These are phyloP conservation scores for Campylomormyrus numenius DNA, from an alignment of 2,113 vertebrate genomes.

Conservation along the genomic window DNA sequence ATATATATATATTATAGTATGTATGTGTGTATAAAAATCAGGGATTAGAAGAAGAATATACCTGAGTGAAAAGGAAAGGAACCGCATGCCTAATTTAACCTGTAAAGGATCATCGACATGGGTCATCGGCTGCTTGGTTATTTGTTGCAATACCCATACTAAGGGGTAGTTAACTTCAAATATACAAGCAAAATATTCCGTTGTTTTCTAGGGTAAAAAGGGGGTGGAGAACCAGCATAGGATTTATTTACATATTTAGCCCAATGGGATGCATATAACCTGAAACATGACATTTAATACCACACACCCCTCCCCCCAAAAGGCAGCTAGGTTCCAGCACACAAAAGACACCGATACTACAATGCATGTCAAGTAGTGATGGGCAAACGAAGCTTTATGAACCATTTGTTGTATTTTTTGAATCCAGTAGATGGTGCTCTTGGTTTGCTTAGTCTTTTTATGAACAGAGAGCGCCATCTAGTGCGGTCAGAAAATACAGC, in stretches of 20 bases:
- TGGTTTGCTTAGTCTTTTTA: too few relatives aligned
- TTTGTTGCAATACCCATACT: neutral
- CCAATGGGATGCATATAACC: neutral
- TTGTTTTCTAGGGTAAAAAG: neutral
- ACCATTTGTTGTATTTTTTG: too few relatives aligned
- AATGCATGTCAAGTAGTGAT: neutral
- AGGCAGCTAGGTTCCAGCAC: neutral
- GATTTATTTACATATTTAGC: neutral
- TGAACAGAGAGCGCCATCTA: too few relatives aligned
- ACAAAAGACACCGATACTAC: neutral
- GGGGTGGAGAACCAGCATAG: neutral
- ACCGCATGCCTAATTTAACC: neutral
- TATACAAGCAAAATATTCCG: neutral
- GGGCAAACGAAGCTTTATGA: too few relatives aligned
- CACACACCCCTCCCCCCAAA: neutral
- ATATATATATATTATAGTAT: too few relatives aligned
- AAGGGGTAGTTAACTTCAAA: neutral
- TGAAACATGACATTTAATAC: neutral
- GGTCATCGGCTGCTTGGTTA: neutral
- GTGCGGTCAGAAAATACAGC: neutral
- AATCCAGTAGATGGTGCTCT: too few relatives aligned
- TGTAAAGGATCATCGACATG: neutral
- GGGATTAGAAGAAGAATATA: neutral
- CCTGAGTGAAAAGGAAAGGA: neutral
- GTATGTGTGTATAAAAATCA: neutral